These are phyloP conservation scores for Ochropleura plecta DNA, from an alignment of 2,888 invertebrate species.

Conservation along the genomic window DNA sequence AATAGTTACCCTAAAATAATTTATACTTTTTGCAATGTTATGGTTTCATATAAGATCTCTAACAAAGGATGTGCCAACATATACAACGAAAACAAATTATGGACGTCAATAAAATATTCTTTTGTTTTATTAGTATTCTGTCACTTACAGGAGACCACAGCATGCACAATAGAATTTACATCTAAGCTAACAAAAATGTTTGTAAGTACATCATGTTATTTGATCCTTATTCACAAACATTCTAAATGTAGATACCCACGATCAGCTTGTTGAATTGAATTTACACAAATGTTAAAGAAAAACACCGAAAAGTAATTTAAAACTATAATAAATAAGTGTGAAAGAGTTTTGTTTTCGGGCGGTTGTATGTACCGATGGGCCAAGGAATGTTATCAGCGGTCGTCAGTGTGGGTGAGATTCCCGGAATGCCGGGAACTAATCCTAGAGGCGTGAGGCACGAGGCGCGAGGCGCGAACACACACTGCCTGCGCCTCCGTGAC, in stretches of 20 bases:
- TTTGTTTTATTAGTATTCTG: no score
- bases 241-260: not conserved
- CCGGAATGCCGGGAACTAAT: slow-evolving; percentile 71
- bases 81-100: no score
- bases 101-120: no score
- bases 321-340: slow-evolving; percentile 33
- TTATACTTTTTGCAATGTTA: no score
- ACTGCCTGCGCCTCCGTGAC: slow-evolving; percentile 58
- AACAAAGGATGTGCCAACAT: no score
- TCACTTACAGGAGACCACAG: no score
- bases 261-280: not conserved
- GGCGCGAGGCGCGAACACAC: slow-evolving; percentile 67
- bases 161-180: no score
- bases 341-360: slow-evolving; percentile 45
- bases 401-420: slow-evolving; percentile 62
- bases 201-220: not conserved
- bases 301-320: slow-evolving; percentile 23
- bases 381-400: slow-evolving; percentile 68
- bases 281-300: slow-evolving; percentile 18
- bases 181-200: not conserved
- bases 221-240: not conserved
- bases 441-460: slow-evolving; percentile 63
- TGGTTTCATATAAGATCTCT: no score
- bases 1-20: no score
- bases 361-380: slow-evolving; percentile 38